Conservation (phyloP, 2,797 vertebrate species). For the Notolabrus celidotus region DNA sequence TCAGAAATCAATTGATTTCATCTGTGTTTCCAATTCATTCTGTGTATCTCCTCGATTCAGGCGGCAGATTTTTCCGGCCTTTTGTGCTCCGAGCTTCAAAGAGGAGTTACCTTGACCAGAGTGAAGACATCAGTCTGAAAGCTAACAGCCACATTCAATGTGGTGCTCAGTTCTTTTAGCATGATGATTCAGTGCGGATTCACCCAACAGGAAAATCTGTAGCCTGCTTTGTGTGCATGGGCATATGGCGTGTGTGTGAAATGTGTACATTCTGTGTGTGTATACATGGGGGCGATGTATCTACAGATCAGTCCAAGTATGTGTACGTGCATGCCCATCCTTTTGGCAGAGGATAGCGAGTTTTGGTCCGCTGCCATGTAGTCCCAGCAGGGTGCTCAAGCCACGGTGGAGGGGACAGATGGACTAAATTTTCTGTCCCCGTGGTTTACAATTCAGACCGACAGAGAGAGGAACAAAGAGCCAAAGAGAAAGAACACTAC, state of each 20-base stretch:
- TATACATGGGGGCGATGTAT: constrained; percentile 27
- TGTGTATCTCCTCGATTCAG: background rate
- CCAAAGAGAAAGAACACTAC: constrained; percentile 60
- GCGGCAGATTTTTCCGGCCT: background rate
- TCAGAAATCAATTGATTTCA: background rate
- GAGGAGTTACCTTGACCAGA: constrained; percentile 36
- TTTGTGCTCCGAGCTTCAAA: constrained; percentile 10
- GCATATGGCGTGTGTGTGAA: constrained; percentile 25
- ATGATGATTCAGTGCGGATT: constrained; percentile 31
- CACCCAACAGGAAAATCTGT: constrained; percentile 9
- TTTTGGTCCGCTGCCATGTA: constrained; percentile 73
- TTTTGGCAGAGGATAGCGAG: constrained; percentile 65
- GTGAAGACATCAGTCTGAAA: background rate
- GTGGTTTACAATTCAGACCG: constrained; percentile 75
- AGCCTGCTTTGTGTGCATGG: constrained; percentile 9
- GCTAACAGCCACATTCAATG: constrained; percentile 9
- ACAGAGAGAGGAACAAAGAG: constrained; percentile 68
- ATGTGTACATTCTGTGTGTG: constrained; percentile 21
- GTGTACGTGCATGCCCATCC: constrained; percentile 45
- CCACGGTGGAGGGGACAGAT: constrained; percentile 79
- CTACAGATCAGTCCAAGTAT: constrained; percentile 31
- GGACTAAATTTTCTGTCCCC: constrained; percentile 76
- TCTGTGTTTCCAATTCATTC: background rate
- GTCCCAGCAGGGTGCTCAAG: constrained; percentile 74
- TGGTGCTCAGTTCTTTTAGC: constrained; percentile 30